Evolutionary conservation across 2,797 vertebrate species (phyloP).

Genomic region (Vultur gryphus): DNA sequence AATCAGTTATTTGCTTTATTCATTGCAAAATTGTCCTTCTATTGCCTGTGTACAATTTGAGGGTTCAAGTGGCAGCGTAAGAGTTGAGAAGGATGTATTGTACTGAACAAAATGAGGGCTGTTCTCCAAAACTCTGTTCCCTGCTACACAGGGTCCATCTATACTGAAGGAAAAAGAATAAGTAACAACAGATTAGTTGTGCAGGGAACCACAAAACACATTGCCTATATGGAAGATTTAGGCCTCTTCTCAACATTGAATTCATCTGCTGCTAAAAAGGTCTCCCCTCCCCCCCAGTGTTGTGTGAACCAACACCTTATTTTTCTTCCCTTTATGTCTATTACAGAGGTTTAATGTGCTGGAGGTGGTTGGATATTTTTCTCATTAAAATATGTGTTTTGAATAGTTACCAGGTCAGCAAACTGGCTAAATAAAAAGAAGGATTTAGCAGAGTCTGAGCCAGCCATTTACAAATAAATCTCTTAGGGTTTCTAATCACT

Average conservation of each 20-base stretch:
- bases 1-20: constrained; percentile 31
- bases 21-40: constrained; percentile 11
- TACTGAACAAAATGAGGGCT: constrained; percentile 53
- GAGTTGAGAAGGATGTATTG: constrained; percentile 47
- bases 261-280: constrained; percentile 11
- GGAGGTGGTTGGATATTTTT: constrained; percentile 1
- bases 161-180: constrained; percentile 30
- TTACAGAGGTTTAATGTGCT: neutral
- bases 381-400: constrained; percentile 14
- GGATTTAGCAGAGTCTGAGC: constrained; percentile 4
- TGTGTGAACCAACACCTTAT: neutral
- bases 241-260: neutral
- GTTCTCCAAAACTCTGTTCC: constrained; percentile 38
- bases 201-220: constrained; percentile 14
- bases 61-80: constrained; percentile 4
- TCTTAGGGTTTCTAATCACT: neutral
- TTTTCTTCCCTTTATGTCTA: neutral
- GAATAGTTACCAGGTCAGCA: constrained; percentile 22
- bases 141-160: constrained; percentile 38
- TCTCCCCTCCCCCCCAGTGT: neutral
- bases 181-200: constrained; percentile 62
- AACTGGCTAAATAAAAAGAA: neutral
- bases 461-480: constrained; percentile 24
- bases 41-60: neutral
- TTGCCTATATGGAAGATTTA: constrained; percentile 7